Base-by-base conservation (phyloP, 2,888 invertebrate genomes). In the Habrosyne pyritoides region DNA sequence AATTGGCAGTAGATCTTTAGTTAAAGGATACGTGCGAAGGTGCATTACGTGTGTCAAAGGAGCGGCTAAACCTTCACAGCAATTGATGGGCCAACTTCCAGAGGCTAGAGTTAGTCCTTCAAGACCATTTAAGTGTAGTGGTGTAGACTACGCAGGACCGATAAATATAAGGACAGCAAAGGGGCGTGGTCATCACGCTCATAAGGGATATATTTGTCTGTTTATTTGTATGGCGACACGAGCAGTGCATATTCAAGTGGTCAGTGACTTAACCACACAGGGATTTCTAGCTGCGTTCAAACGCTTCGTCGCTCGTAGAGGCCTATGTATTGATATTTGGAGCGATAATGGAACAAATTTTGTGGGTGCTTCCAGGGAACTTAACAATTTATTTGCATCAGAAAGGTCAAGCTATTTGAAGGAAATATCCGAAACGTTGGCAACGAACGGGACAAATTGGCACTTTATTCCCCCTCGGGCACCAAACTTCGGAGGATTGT, bases 211-310 rank as follows among this genome's bases (percentile, higher is more conserved):
- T 22, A 67, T 73, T 4, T 2, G 3, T 6, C 6, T 24, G 6
- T 24, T 24, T 24, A 24, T 24, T 24, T 24, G 24, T 24, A 63
- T 75, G 61, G 53, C 64, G 0, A 66, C 69, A 0, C 69, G 69
- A 14, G 72, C 71, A 0, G 57, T 73, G 2, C 76, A 79, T 54
- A 51, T 81, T 0, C 80, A 81, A 48, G 46, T 69, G 0, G 80
- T 76, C 0, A 63, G 64, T 0, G 70, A 72, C 10, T 62, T 81
- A 0, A 69, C 71, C 1, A 63, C 77, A 1, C 68, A 74, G 42
- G 59, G 67, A 0, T 71, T 71, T 22, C 56, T 71, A 10, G 68
- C 55, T 18, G 68, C 68, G 0, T 71, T 71, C 21, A 46, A 46
- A 33, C 36, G 69, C 5, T 71, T 71, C 49, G 59, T 60, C 0